Evolutionary conservation across 2,113 vertebrate genomes (phyloP).

Genomic region (Poeciliopsis retropinna): DNA sequence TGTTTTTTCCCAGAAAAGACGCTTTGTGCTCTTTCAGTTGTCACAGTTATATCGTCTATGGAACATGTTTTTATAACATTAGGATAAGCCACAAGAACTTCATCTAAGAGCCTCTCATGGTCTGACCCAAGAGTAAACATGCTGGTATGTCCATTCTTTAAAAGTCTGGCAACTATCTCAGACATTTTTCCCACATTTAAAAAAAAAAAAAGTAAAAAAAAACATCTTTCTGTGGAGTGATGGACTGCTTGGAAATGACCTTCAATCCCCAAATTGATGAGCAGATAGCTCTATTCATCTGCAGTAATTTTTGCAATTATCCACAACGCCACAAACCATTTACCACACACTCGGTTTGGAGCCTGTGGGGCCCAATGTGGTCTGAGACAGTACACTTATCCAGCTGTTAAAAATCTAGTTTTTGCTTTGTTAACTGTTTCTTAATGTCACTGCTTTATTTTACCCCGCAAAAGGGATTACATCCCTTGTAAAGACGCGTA

Average conservation of each 20-base stretch:
- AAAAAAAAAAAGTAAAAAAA: no score
- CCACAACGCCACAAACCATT: not conserved
- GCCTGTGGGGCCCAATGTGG: slow-evolving; percentile 5
- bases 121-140: not conserved
- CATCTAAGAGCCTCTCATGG: no score
- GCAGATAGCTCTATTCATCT: not conserved
- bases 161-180: not conserved
- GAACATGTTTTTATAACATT: not conserved
- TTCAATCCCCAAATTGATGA: not conserved
- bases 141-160: not conserved
- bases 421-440: not conserved
- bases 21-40: not conserved
- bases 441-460: not conserved
- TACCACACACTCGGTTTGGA: slow-evolving; percentile 1
- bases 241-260: not conserved
- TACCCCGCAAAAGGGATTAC: not conserved
- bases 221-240: not conserved
- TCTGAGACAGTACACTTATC: not conserved
- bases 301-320: not conserved
- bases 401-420: slow-evolving; percentile 10
- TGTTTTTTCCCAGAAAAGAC: not conserved
- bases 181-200: slow-evolving; percentile 1
- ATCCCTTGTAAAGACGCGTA: not conserved
- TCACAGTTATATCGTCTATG: not conserved
- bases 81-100: not conserved